Evolutionary conservation across 2,113 vertebrate genomes (phyloP).

Genomic region (Emydocephalus ijimae): DNA sequence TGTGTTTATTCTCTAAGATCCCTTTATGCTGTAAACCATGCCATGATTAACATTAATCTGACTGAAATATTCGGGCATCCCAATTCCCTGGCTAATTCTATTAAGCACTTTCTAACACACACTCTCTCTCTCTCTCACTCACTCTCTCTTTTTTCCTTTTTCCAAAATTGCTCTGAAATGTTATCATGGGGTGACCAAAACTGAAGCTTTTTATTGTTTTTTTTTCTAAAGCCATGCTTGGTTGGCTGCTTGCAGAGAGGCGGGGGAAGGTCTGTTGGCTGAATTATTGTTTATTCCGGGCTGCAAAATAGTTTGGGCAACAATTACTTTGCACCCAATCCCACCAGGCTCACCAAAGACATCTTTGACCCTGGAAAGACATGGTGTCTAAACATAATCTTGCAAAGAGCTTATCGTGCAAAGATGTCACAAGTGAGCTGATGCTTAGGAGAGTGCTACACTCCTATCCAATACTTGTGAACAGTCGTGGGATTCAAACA

Average conservation of each 20-base stretch:
- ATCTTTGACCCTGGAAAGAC: background rate
- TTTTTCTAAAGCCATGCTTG: conserved; percentile 62
- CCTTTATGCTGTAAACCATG: conserved; percentile 51
- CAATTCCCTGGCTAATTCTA: conserved; percentile 63
- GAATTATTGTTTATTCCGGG: conserved; percentile 37
- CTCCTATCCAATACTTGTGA: background rate
- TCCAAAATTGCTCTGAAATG: conserved; percentile 59
- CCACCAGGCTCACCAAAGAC: background rate
- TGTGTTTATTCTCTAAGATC: conserved; percentile 58
- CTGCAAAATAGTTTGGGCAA: background rate
- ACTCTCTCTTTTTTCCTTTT: too few species aligned
- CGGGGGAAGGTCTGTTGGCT: background rate
- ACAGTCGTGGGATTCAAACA: too few species aligned
- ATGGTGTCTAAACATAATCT: background rate
- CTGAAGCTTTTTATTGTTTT: conserved; percentile 62
- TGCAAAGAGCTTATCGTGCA: background rate
- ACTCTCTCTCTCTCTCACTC: background rate
- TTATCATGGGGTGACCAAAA: conserved; percentile 60
- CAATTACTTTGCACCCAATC: background rate
- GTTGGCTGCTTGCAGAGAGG: conserved; percentile 47
- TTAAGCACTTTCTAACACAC: conserved; percentile 54
- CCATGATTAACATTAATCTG: conserved; percentile 66
- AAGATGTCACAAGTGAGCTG: background rate
- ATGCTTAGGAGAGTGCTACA: background rate
- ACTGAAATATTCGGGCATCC: conserved; percentile 56